phyloP scores from a whole-genome alignment of 2,888 invertebrate species.

The Tuta absoluta region DNA sequence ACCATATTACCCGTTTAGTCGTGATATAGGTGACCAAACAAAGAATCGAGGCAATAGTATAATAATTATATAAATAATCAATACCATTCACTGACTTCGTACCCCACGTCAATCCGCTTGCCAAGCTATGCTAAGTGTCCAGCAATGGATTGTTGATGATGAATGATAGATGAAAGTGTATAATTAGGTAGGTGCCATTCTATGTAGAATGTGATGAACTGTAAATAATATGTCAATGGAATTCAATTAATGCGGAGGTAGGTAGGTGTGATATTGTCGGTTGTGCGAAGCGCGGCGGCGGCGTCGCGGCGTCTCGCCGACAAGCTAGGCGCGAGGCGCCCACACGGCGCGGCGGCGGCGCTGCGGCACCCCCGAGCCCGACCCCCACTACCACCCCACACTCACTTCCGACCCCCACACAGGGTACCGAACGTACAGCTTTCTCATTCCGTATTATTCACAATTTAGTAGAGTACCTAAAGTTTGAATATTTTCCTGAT shows the following conservation, averaged over 20 bases:
- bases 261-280: slow-evolving; percentile 24
- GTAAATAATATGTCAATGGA: too few species aligned
- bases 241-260: not conserved
- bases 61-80: too few species aligned
- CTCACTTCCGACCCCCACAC: slow-evolving; percentile 22
- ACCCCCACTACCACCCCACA: slow-evolving; percentile 28
- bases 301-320: slow-evolving; percentile 40
- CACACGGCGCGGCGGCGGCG: slow-evolving; percentile 21
- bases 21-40: too few species aligned
- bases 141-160: too few species aligned
- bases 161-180: too few species aligned
- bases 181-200: too few species aligned
- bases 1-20: too few species aligned
- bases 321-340: slow-evolving; percentile 17
- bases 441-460: slow-evolving; percentile 15
- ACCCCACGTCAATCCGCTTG: too few species aligned
- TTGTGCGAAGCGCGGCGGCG: slow-evolving; percentile 19
- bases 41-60: too few species aligned
- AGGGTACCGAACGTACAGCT: slow-evolving; percentile 18
- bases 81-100: too few species aligned
- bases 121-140: too few species aligned
- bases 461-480: slow-evolving; percentile 4
- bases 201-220: too few species aligned
- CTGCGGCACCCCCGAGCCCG: slow-evolving; percentile 22
- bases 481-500: not conserved